Evolutionary conservation across 2,888 invertebrate species (phyloP).

Genomic region (Chouioia cunea): DNA sequence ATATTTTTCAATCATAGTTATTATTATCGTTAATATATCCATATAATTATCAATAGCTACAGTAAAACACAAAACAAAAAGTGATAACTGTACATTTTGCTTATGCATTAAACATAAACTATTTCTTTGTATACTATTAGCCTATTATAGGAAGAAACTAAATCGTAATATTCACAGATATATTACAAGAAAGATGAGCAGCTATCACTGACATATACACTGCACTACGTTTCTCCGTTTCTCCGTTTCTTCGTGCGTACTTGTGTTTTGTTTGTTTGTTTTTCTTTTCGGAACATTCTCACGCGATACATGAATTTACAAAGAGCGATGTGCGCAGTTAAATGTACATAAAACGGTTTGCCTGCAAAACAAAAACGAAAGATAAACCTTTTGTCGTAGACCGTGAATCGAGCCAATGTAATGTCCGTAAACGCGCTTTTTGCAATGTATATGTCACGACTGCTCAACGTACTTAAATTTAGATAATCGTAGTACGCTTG

Average conservation of each 20-base stretch:
- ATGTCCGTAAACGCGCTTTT: conserved; percentile 17
- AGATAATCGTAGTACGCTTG: conserved; percentile 50
- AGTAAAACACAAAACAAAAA: conserved; percentile 69
- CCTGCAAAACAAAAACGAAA: conserved; percentile 15
- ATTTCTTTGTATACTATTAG: conserved; percentile 64
- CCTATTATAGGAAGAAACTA: conserved; percentile 68
- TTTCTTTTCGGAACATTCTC: conserved; percentile 18
- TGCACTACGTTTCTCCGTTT: conserved; percentile 49
- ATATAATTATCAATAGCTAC: conserved; percentile 70
- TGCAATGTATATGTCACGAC: conserved; percentile 55
- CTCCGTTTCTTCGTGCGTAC: conserved; percentile 11
- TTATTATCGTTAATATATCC: conserved; percentile 68
- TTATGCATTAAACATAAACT: conserved; percentile 67
- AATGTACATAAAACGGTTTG: conserved; percentile 19
- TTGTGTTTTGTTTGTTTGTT: too few species aligned
- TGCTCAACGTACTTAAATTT: conserved; percentile 59
- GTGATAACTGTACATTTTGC: conserved; percentile 68
- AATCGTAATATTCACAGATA: conserved; percentile 69
- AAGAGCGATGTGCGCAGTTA: conserved; percentile 37
- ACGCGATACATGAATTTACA: conserved; percentile 36
- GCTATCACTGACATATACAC: conserved; percentile 56
- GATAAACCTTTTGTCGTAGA: conserved; percentile 1
- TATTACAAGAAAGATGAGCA: conserved; percentile 67
- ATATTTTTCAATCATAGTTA: conserved; percentile 67
- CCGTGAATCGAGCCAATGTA: conserved; percentile 15